Evolutionary conservation across 2,113 vertebrate genomes (phyloP), one percentile per base, ranked within the genome.

Genomic region (Carlito syrichta): DNA sequence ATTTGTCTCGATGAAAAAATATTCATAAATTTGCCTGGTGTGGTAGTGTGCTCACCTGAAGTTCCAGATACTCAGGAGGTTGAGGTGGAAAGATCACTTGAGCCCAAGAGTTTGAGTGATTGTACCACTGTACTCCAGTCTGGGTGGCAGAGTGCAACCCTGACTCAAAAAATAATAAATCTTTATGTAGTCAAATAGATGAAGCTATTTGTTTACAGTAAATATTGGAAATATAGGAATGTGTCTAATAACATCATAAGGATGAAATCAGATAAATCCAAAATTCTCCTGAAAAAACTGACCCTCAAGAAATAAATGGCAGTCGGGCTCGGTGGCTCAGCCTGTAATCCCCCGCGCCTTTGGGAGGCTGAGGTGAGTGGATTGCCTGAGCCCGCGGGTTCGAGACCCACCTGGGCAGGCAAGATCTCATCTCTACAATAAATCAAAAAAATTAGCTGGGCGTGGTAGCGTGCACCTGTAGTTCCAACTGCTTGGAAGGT

Each of bases 321-420:
- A 40, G 30, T 32, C 1, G 0, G 63, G 32, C 32, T 35, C 1
- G 2, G 30, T 66, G 63, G 16, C 2, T 0, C 63, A 16, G 63
- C 32, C 32, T 66, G 63, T 16, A 66, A 66, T 66, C 63, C 32
- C 32, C 16, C 32, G 63, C 6, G 3, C 32, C 32, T 66, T 35
- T 66, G 63, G 63, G 32, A 35, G 32, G 63, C 32, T 22, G 6
- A 66, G 63, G 32, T 14, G 6, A 13, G 62, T 14, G 6, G 62
- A 66, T 66, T 32, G 35, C 62, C 35, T 66, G 63, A 35, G 63
- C 6, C 17, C 8, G 32, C 13, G 63, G 8, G 32, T 66, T 66
- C 32, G 14, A 35, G 32, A 66, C 63, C 63, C 16, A 32, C 14
- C 6, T 66, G 35, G 63, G 30, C 14, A 35, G 0, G 6, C 30